A percentile compares a stretch with the other conserved stretches of the same genome.
Evolutionary conservation across 2,113 vertebrate genomes (phyloP).

Genomic region (Phrynosoma blainvillii): DNA sequence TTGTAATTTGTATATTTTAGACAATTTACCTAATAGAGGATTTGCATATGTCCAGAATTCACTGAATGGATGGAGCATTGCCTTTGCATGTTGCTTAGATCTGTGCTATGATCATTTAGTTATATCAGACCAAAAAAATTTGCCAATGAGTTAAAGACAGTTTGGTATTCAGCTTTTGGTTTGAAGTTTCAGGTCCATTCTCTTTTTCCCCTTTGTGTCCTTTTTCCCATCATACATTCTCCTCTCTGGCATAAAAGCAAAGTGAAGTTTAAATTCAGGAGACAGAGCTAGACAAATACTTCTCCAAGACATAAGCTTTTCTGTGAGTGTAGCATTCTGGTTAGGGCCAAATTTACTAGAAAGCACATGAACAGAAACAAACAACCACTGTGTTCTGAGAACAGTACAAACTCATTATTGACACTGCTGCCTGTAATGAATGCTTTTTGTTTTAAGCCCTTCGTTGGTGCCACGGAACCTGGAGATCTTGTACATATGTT

Average conservation of each 20-base stretch:
- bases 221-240: neutral
- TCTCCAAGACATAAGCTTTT: neutral
- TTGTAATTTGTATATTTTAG: neutral
- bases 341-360: neutral
- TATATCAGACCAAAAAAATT: neutral
- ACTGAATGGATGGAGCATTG: neutral
- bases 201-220: neutral
- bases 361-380: neutral
- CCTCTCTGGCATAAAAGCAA: neutral
- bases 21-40: neutral
- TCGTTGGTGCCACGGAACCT: neutral
- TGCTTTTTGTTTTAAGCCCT: slow-evolving; percentile 8
- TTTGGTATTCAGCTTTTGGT: slow-evolving; percentile 14
- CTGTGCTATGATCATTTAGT: neutral
- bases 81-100: neutral
- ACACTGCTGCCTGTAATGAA: neutral
- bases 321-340: neutral
- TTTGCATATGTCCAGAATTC: neutral
- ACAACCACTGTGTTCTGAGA: neutral
- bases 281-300: slow-evolving; percentile 3
- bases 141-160: fast-evolving
- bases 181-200: neutral
- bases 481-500: fast-evolving
- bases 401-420: neutral
- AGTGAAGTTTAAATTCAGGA: neutral